Conservation (phyloP, 1,140 invertebrate species). For the Colletes latitarsis region DNA sequence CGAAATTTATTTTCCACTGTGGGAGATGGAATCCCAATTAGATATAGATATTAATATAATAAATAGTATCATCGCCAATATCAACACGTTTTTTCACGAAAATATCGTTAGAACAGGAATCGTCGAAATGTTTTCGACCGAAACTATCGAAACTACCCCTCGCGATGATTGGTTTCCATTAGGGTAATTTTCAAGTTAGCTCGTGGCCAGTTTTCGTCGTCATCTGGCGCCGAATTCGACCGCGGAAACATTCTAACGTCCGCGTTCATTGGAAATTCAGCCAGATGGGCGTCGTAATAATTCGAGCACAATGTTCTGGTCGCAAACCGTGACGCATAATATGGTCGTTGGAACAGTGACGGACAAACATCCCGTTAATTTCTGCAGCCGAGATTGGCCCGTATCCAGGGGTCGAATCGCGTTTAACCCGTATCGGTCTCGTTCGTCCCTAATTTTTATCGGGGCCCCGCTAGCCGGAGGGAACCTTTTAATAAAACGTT, state of each 20-base stretch:
- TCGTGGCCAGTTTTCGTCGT: too few species aligned
- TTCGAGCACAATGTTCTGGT: background rate
- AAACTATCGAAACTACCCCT: too few species aligned
- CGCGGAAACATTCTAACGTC: background rate
- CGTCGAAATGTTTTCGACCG: too few species aligned
- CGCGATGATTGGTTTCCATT: too few species aligned
- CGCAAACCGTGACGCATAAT: background rate
- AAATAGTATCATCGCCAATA: too few species aligned
- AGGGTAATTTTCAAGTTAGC: too few species aligned
- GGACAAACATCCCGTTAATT: conserved; percentile 31
- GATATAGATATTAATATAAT: too few species aligned
- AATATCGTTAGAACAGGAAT: too few species aligned
- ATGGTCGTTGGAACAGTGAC: background rate
- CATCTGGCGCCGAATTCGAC: too few species aligned
- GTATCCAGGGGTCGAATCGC: conserved; percentile 16
- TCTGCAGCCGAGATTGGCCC: conserved; percentile 12
- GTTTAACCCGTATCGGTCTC: background rate
- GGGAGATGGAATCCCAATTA: too few species aligned
- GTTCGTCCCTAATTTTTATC: conserved; percentile 28
- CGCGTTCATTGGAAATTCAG: background rate
- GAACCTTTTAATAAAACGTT: conserved; percentile 26
- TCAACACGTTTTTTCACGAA: too few species aligned
- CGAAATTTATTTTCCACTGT: too few species aligned
- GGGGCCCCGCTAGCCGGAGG: background rate
- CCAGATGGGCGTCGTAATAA: background rate